phyloP scores from a whole-genome alignment of 2,888 invertebrate species.

The Callyntrura sp. region DNA sequence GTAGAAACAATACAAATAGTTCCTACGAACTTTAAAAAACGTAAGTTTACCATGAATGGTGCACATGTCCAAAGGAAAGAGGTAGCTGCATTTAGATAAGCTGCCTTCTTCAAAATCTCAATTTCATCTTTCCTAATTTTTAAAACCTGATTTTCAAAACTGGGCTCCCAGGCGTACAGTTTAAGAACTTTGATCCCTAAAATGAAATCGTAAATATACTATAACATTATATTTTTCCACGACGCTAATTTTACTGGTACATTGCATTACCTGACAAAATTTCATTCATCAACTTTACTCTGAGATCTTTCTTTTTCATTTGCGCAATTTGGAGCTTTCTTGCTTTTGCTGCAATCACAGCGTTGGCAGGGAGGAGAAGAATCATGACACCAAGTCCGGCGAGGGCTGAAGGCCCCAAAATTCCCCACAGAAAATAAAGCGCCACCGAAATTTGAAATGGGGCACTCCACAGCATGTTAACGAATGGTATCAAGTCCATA shows the following conservation, averaged over 20 bases:
- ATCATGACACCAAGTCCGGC: constrained; percentile 87
- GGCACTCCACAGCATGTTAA: constrained; percentile 87
- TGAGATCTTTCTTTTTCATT: constrained; percentile 87
- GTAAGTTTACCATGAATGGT: constrained; percentile 73
- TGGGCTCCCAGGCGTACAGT: constrained; percentile 87
- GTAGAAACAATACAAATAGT: too few species aligned
- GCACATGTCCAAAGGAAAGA: constrained; percentile 85
- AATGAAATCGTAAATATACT: too few species aligned
- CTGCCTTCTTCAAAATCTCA: constrained; percentile 86
- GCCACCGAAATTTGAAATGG: constrained; percentile 85
- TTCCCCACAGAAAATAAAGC: constrained; percentile 86
- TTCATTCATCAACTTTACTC: constrained; percentile 88
- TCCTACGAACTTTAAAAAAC: too few species aligned
- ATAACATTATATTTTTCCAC: too few species aligned
- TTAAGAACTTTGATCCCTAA: constrained; percentile 85
- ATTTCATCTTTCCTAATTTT: constrained; percentile 86
- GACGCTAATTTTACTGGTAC: too few species aligned
- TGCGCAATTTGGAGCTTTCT: constrained; percentile 86
- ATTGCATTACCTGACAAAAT: constrained; percentile 87
- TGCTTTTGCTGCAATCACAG: constrained; percentile 86
- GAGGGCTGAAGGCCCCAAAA: constrained; percentile 86
- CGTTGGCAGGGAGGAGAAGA: constrained; percentile 87
- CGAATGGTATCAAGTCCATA: constrained; percentile 85
- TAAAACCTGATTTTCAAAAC: constrained; percentile 86
- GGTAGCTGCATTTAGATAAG: constrained; percentile 85